These are phyloP conservation scores for Tamias sibiricus DNA, from an alignment of 2,113 vertebrate species.

Conservation along the genomic window DNA sequence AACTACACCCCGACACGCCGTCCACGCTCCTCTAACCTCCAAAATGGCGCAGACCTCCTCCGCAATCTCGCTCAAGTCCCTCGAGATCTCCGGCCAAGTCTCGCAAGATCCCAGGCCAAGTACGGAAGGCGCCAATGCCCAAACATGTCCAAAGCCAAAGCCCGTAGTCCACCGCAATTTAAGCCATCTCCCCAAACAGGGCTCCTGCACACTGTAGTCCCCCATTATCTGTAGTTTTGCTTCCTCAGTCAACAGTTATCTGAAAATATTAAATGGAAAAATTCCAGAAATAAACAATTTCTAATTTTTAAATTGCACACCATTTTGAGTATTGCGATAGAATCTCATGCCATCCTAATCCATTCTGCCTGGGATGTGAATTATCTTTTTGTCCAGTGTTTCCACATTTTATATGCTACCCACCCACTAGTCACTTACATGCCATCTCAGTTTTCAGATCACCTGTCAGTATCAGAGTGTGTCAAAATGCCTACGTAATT, in stretches of 20 bases:
- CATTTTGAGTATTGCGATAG: not conserved
- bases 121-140: too few species aligned
- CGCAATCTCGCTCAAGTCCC: too few species aligned
- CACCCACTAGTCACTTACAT: not conserved
- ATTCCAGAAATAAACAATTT: not conserved
- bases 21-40: too few species aligned
- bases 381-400: not conserved
- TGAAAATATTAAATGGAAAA: not conserved
- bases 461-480: not conserved
- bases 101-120: too few species aligned
- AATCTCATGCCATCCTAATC: not conserved
- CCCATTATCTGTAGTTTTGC: not conserved
- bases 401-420: not conserved
- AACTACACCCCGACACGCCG: too few species aligned
- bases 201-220: not conserved
- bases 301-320: not conserved
- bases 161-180: too few species aligned
- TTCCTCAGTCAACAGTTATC: not conserved
- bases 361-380: not conserved
- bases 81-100: too few species aligned
- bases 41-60: too few species aligned
- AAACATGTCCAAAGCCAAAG: too few species aligned
- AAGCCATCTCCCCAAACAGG: too few species aligned
- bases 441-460: not conserved
- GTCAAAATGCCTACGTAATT: not conserved